phyloP scores from a whole-genome alignment of 2,797 vertebrate genomes.

The Cirrhinus molitorella region DNA sequence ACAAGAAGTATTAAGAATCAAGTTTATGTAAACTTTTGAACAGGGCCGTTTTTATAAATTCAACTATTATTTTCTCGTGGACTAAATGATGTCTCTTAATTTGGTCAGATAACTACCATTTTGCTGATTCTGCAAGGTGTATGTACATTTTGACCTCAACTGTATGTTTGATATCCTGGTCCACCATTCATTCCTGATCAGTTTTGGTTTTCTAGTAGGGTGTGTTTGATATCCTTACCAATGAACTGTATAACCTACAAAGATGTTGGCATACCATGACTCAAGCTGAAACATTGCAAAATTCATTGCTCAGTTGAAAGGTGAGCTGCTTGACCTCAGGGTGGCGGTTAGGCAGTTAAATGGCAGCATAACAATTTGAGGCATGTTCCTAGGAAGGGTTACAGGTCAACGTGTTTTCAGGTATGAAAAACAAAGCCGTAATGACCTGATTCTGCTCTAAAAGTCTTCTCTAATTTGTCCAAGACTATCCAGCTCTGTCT shows the following conservation, averaged over 20 bases:
- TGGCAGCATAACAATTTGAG: slow-evolving; percentile 33
- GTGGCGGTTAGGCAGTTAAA: slow-evolving; percentile 33
- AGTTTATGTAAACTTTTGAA: no score
- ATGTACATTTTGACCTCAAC: no score
- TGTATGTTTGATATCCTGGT: not conserved
- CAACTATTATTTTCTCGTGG: no score
- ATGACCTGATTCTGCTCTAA: slow-evolving; percentile 40
- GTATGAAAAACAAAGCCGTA: slow-evolving; percentile 26
- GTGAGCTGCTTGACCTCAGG: slow-evolving; percentile 38
- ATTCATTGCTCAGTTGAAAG: slow-evolving; percentile 1
- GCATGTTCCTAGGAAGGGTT: slow-evolving; percentile 13
- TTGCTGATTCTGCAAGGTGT: no score
- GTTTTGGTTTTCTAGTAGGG: not conserved
- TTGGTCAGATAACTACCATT: no score
- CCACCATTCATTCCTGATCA: not conserved
- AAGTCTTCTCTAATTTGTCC: slow-evolving; percentile 57
- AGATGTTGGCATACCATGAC: not conserved
- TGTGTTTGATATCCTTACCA: not conserved
- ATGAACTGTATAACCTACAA: not conserved
- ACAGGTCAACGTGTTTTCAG: slow-evolving; percentile 35
- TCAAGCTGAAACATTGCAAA: slow-evolving; percentile 9
- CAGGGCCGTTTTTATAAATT: no score
- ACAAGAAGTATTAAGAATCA: no score
- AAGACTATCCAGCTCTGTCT: slow-evolving; percentile 1
- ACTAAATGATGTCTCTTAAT: no score